Base-by-base conservation (phyloP, 2,113 vertebrate genomes). In the Vireo altiloquus region DNA sequence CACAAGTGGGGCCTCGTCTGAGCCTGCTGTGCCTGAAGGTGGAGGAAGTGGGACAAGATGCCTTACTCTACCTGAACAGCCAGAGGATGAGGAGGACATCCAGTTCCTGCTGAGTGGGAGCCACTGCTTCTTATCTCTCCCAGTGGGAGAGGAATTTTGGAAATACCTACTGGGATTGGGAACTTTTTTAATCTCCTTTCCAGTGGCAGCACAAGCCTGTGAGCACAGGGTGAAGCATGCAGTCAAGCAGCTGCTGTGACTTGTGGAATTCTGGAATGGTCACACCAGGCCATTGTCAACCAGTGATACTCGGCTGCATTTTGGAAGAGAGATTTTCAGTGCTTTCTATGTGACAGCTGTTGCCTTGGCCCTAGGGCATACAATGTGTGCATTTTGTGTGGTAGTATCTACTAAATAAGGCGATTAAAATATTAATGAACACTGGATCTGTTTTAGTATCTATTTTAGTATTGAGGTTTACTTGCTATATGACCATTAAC, bases 11-110 rank as follows among this genome's bases (percentile, higher is more conserved):
- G 46, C 59, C 92, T 76, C 72, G 68, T n/a, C 88, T 0, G 0
- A 95, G 25, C 35, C 78, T 98, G 31, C 56, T 92, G 27, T 97
- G 97, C 82, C 89, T 97, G 53, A 92, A 94, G 0, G 83, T 97
- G 72, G 65, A 96, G 42, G 96, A 97, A 27, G 91, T 88, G 64
- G 93, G 82, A 69, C 93, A 87, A 54, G 82, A 78, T 2, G 11
- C 93, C 56, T 66, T 97, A 50, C 28, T 1, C 40, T 47, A 59
- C 31, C 71, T 97, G 86, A 96, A 87, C 66, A 79, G 74, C 6
- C 54, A 96, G 72, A 93, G 90, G 40, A 82, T 74, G 15, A 69
- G 57, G 42, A 84, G 64, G 39, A 78, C 19, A 10, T 54, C 68
- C 14, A 61, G 37, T 53, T 60, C 30, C 46, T 80, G 79, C 54